phyloP scores from a whole-genome alignment of 2,888 invertebrate genomes.

The Dastarcus helophoroides region DNA sequence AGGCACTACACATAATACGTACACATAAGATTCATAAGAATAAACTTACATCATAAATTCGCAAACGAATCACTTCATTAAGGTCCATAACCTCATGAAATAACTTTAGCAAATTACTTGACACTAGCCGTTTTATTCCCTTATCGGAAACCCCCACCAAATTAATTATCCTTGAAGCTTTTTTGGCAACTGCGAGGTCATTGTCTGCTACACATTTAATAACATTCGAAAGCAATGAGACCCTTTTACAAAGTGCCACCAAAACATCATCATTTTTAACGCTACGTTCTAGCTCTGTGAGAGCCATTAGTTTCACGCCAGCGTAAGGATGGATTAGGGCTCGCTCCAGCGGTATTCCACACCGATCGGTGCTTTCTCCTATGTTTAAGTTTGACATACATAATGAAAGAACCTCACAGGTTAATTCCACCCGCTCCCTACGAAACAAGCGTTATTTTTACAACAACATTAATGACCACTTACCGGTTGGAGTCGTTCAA shows the following conservation, averaged over 20 bases:
- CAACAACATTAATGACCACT: constrained; percentile 16
- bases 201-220: constrained; percentile 48
- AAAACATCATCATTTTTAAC: constrained; percentile 24
- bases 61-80: constrained; percentile 50
- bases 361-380: constrained; percentile 47
- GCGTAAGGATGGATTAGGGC: constrained; percentile 50
- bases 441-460: neutral
- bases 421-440: constrained; percentile 48
- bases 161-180: constrained; percentile 46
- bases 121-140: constrained; percentile 41
- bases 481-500: constrained; percentile 44
- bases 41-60: constrained; percentile 63
- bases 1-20: too few species aligned
- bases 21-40: too few species aligned
- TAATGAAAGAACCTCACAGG: constrained; percentile 52
- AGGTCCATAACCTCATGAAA: constrained; percentile 46
- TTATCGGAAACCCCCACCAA: constrained; percentile 35
- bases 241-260: constrained; percentile 25
- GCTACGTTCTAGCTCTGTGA: constrained; percentile 46
- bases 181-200: constrained; percentile 48
- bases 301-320: constrained; percentile 51
- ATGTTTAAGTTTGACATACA: constrained; percentile 52
- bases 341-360: constrained; percentile 47
- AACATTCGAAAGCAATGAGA: constrained; percentile 41
- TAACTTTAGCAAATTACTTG: constrained; percentile 43